Base-by-base conservation (phyloP, 2,888 invertebrate genomes). In the Heliconius ethilla region DNA sequence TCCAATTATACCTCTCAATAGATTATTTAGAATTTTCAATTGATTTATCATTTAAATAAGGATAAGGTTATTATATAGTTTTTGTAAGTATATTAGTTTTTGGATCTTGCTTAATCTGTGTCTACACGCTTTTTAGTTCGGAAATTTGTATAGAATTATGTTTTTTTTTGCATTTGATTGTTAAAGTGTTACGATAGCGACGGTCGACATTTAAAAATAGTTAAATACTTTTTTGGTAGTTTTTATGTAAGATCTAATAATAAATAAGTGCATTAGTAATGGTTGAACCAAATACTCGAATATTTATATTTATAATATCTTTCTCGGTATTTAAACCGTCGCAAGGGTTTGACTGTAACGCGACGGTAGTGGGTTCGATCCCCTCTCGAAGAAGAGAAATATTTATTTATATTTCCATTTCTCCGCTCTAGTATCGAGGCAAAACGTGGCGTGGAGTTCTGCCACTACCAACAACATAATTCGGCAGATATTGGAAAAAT, bases 1-100 rank as follows among this genome's bases (percentile, higher is more conserved):
- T 70, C 74, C 76, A 76, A 79, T 75, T 79, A 70, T 69, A 70
- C 70, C 18, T 65, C 59, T 55, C 51, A 65, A 78, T 70, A 51
- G 59, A 29, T 79, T 70, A 27, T 51, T 74, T 27, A 55, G 29
- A 25, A 59, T 78, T 27, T 74, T 76, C 69, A 55, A 75, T 72
- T 72, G 59, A 59, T 45, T 65, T n/a, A 72, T 55, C 29, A 70
- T 70, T 69, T 62, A 70, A 76, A 75, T 65, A 63, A 51, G 45
- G 11, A 76, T 73, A 73, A 63, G 76, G 69, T 70, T 78, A 33
- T 51, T 27, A 63, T 59, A 59, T 59, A n/a, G 18, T n/a, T 33
- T 65, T 62, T 33, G 25, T 67, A 1, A 33, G 15, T 69, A 5
- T 69, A n/a, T n/a, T 25, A 74, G 13, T 25, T 25, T 74, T 74